Evolutionary conservation across 2,888 invertebrate genomes (phyloP), one percentile per base, ranked within the genome.

Genomic region (Eupithecia inturbata): DNA sequence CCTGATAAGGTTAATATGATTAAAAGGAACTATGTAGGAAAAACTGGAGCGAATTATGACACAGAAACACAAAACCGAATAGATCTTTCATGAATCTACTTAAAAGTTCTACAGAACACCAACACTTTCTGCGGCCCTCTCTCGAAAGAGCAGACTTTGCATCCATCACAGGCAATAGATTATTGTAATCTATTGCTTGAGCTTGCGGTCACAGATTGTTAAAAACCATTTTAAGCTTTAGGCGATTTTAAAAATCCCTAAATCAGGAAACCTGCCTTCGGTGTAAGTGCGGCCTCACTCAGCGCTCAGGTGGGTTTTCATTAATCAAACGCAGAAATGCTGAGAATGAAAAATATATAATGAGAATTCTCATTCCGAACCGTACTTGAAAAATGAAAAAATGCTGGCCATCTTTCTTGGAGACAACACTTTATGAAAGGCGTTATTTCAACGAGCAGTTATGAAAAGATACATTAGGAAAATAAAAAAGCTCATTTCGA

Each of bases 261-360:
- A 49, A 49, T 53, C 3, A 10, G n/a, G 12, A n/a, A 36, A 33
- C 31, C 39, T 7, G 45, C 31, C 16, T 45, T 12, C 45, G 36
- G 26, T 45, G 39, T 45, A 41, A 49, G n/a, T 45, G 41, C 31
- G 12, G 22, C 31, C 70, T 69, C 41, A 78, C 79, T 66, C 79
- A 69, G 64, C 67, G 75, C 77, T 82, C 82, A 81, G 82, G 81
- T 82, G 80, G 79, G 76, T 76, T 80, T 81, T 80, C 84, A 84
- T 85, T 84, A 83, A 84, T 85, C 84, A 85, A 82, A 78, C 77
- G 73, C 70, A 72, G 78, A 81, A 83, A 84, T 77, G 78, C 71
- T 80, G 77, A 73, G 78, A 79, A 81, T 79, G 77, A 79, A 82
- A 81, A 70, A 72, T 36, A 76, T 68, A 75, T 71, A 80, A 76